phyloP scores from a whole-genome alignment of 2,888 invertebrate species.

The Esperia sulphurella region DNA sequence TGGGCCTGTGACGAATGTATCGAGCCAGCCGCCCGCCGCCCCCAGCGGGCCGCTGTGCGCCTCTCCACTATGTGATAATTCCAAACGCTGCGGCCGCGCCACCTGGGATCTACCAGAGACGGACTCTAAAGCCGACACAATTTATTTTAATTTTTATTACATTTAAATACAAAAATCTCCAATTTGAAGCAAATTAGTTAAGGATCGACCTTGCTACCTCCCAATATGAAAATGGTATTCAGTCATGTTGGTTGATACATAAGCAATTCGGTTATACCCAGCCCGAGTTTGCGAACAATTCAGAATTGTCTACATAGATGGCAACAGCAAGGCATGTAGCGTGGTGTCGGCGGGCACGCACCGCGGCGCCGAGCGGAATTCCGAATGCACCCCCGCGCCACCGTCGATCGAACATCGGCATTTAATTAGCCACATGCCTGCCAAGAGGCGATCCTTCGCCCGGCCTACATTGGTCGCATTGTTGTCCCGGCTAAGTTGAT shows the following conservation, averaged over 20 bases:
- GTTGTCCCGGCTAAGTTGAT: slow-evolving; percentile 53
- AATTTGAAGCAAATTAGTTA: not conserved
- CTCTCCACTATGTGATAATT: slow-evolving; percentile 79
- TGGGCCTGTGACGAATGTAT: slow-evolving; percentile 80
- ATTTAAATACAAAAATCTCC: not conserved
- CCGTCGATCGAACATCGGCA: slow-evolving; percentile 56
- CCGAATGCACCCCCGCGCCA: slow-evolving; percentile 45
- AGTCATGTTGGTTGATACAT: slow-evolving; percentile 8
- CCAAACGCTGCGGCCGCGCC: slow-evolving; percentile 80
- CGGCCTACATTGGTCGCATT: slow-evolving; percentile 55
- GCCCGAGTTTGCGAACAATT: slow-evolving; percentile 48
- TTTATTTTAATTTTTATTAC: slow-evolving; percentile 1
- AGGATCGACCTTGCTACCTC: not conserved
- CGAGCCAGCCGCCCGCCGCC: slow-evolving; percentile 31
- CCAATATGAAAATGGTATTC: not conserved
- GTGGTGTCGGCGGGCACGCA: slow-evolving; percentile 33
- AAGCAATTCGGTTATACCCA: slow-evolving; percentile 25
- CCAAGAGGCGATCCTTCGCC: slow-evolving; percentile 43
- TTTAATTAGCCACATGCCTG: slow-evolving; percentile 76
- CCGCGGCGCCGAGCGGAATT: slow-evolving; percentile 33
- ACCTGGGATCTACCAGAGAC: slow-evolving; percentile 75
- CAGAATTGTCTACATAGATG: slow-evolving; percentile 41
- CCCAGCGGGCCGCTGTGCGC: slow-evolving; percentile 35
- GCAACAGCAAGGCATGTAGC: slow-evolving; percentile 41
- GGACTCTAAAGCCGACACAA: slow-evolving; percentile 34